Percentiles rank a stretch among this genome's conserved stretches.
Evolutionary conservation across 2,113 vertebrate genomes (phyloP).

Genomic region (Semnornis frantzii): DNA sequence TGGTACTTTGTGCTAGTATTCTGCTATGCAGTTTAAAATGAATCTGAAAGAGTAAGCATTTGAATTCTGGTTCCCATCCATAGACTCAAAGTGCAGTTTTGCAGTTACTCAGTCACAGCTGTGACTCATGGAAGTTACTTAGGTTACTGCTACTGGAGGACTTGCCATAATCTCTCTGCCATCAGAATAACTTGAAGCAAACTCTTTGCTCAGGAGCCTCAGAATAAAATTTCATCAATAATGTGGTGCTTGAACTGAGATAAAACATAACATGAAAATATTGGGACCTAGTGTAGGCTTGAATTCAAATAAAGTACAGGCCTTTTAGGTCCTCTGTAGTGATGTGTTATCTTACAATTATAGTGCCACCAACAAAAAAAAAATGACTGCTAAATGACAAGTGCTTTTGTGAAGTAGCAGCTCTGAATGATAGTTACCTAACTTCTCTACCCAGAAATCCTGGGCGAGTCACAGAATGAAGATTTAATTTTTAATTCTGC

Average conservation of each 20-base stretch:
- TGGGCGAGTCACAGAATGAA: not conserved
- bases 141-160: not conserved
- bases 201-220: not conserved
- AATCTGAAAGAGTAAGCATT: not conserved
- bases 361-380: not conserved
- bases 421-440: not conserved
- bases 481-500: conserved; percentile 2
- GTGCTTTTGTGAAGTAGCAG: not conserved
- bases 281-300: not conserved
- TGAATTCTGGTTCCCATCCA: not conserved
- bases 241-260: not conserved
- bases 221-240: not conserved
- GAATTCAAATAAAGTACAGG: not conserved
- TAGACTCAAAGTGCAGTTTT: not conserved
- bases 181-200: not conserved
- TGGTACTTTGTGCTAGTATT: not conserved
- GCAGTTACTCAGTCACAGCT: not conserved
- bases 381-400: not conserved
- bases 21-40: not conserved
- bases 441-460: not conserved
- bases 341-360: not conserved
- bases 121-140: not conserved
- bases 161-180: not conserved
- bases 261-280: conserved; percentile 41
- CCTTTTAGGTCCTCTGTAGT: not conserved